These are phyloP conservation scores for Prochilodus magdalenae DNA, from an alignment of 2,113 vertebrate genomes.

Conservation along the genomic window DNA sequence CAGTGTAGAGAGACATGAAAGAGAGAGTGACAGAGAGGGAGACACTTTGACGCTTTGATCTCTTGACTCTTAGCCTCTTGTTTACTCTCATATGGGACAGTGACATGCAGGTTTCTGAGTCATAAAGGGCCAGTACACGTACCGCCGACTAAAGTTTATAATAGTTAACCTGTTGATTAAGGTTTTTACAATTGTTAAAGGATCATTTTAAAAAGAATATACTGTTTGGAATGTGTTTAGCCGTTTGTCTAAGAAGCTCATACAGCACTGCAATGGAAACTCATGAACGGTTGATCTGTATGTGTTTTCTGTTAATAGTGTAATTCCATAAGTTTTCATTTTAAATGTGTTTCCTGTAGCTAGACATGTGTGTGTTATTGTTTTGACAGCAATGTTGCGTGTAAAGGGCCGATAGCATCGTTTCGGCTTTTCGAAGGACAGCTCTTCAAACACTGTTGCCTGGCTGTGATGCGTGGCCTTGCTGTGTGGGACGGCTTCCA, in stretches of 20 bases:
- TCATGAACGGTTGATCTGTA: background rate
- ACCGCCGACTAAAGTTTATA: background rate
- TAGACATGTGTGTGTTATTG: constrained; percentile 28
- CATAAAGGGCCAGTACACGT: background rate
- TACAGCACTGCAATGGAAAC: background rate
- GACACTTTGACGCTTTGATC: background rate
- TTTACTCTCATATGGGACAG: background rate
- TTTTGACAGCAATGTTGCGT: constrained; percentile 40
- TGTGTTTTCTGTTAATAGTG: background rate
- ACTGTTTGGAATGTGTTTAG: background rate
- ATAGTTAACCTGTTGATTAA: background rate
- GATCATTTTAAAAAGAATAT: no score
- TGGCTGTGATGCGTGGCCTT: constrained; percentile 45
- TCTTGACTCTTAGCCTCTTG: background rate
- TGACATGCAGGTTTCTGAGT: no score
- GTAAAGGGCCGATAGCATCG: constrained; percentile 54
- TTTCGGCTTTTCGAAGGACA: constrained; percentile 45
- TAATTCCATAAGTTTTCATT: background rate
- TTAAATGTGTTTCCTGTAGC: constrained; percentile 47
- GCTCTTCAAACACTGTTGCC: constrained; percentile 40
- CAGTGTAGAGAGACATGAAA: background rate
- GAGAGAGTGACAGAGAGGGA: background rate
- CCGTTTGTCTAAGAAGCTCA: background rate
- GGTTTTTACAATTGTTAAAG: no score
- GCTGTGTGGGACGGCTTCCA: constrained; percentile 34